Conservation (phyloP, 2,113 vertebrate species). For the Odocoileus virginianus region DNA sequence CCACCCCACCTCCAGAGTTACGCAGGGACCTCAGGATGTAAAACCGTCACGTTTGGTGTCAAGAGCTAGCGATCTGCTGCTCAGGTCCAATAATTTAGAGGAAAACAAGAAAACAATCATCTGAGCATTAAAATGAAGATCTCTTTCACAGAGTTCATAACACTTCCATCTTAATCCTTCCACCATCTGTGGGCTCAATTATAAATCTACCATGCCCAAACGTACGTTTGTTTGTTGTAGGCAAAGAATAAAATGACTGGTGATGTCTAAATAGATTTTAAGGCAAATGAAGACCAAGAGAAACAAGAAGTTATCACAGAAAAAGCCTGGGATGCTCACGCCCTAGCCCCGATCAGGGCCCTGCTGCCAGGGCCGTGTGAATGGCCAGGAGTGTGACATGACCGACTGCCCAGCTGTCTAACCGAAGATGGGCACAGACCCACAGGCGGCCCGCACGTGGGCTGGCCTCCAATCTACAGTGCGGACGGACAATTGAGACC, state of each 20-base stretch:
- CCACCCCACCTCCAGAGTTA: neutral
- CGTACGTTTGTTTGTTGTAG: neutral
- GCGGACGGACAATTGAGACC: neutral
- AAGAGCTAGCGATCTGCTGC: neutral
- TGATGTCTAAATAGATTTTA: neutral
- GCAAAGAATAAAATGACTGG: neutral
- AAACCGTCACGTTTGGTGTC: neutral
- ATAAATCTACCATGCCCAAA: neutral
- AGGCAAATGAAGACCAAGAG: neutral
- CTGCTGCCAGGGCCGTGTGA: neutral
- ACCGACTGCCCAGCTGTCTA: neutral
- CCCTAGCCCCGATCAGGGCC: accelerated
- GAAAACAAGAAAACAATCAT: neutral
- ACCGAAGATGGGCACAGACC: neutral
- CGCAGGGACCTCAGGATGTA: neutral
- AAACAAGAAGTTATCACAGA: neutral
- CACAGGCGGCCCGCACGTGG: accelerated
- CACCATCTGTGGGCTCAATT: neutral
- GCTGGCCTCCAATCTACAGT: too few relatives aligned
- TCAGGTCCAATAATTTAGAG: neutral
- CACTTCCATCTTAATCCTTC: neutral
- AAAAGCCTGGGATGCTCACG: neutral
- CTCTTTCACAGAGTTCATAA: neutral
- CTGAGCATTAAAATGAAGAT: neutral
- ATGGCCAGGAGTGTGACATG: accelerated